Base-by-base conservation (phyloP, 2,113 vertebrate species). In the Hyaena hyaena region DNA sequence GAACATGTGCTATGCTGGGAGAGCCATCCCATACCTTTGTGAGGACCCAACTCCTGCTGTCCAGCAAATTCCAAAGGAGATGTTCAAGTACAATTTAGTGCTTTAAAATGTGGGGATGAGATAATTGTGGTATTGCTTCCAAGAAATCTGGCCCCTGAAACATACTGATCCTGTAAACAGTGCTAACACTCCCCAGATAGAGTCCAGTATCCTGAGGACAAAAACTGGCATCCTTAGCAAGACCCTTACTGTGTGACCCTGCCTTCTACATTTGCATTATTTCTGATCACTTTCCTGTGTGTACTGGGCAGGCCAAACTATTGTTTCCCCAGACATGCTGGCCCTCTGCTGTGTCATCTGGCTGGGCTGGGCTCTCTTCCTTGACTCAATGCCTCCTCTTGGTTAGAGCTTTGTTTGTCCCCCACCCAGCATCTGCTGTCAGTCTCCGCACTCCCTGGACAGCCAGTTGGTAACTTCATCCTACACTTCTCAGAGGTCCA, bases 101-200 rank as follows among this genome's bases (percentile, higher is more conserved):
- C 73, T 33, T 69, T 58, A 76, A 58, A 73, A 68, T 5, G 61
- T 69, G 19, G 17, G 53, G 33, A 24, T 53, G n/a, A 87, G 55
- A 69, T 31, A n/a, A 50, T 31, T 15, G 10, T n/a, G 12, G 14
- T 28, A 21, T 11, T 31, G 53, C 0, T 45, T 50, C 28, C n/a
- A 17, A 74, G 26, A 10, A n/a, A 39, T 31, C 21, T 65, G 61
- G 74, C 53, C 58, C 45, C 50, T 45, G 21, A 76, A 74, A 50
- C 33, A 53, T 26, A 74, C 23, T 5, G 39, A 6, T n/a, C 8
- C 0, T 6, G 9, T n/a, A 48, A 63, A 84, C 0, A 7, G 24
- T n/a, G 39, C 43, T 23, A 21, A 26, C 4, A 10, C 19, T 63
- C 5, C 1, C 7, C 35, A 11, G 10, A 43, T 3, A 7, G 24